Evolutionary conservation across 2,888 invertebrate genomes (phyloP), one percentile per base, ranked within the genome.

Genomic region (Epinotia demarniana): DNA sequence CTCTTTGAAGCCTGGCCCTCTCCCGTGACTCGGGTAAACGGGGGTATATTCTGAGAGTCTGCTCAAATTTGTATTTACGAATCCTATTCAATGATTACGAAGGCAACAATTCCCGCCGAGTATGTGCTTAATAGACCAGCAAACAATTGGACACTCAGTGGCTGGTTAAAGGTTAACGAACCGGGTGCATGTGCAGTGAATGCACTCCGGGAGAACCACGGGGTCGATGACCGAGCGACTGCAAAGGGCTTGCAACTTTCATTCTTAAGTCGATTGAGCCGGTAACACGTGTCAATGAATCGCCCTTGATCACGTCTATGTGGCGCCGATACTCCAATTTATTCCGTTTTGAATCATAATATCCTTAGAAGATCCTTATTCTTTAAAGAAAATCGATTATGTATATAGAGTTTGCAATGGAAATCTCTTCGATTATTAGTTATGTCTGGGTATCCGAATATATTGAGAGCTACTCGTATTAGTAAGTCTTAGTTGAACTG

Each of bases 151-250:
- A n/a, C 19, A 23, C 19, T 60, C 11, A 60, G 57, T 69, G 46
- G 67, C 11, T 19, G 53, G 39, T 16, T 67, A 46, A 43, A 66
- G 70, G 57, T 71, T 43, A 69, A 69, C 33, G 46, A 55, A 57
- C 73, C 39, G 61, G 67, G 62, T 73, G 73, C 73, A 73, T 76
- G 76, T 79, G 80, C 78, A 79, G 78, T 77, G 74, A 62, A 60
- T 73, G 73, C 77, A 71, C 73, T 76, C 70, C 75, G 57, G 68
- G 84, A 79, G 80, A 79, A 77, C 78, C 76, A 77, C 72, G 58
- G 75, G 66, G 81, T 81, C 83, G 81, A 77, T 76, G 82, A 80
- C 80, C 84, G 73, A 19, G 73, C 69, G 72, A 33, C 72, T 43
- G 46, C 46, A 49, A 57, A 49, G 73, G 67, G 60, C 39, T 69